Conservation (phyloP, 1,140 invertebrate genomes). For the Caerostris darwini region DNA sequence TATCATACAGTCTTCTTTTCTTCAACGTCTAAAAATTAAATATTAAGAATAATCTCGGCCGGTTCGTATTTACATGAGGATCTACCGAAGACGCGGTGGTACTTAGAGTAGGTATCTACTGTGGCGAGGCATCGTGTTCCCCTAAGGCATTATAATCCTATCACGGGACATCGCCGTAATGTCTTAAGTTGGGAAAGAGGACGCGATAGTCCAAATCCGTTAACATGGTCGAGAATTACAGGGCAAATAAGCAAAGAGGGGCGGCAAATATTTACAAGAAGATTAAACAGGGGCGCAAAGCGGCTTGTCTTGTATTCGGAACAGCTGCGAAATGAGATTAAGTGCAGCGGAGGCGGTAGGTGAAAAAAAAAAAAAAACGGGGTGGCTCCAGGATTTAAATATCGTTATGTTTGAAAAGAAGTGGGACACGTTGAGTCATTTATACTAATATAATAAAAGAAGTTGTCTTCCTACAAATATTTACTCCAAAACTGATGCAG, state of each 20-base stretch:
- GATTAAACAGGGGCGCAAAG: constrained; percentile 8
- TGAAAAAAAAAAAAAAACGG: neutral
- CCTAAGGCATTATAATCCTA: constrained; percentile 40
- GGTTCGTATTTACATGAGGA: no score
- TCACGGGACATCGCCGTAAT: constrained; percentile 33
- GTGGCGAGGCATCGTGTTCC: neutral
- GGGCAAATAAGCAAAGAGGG: constrained; percentile 27
- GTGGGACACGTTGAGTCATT: neutral
- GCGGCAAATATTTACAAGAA: constrained; percentile 64
- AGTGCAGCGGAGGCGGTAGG: neutral
- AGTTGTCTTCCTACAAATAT: neutral
- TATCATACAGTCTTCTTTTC: no score
- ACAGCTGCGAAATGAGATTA: constrained; percentile 44
- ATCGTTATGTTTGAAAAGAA: neutral
- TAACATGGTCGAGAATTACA: constrained; percentile 42
- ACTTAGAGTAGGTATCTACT: neutral
- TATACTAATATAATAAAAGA: constrained; percentile 10
- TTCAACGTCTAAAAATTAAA: no score
- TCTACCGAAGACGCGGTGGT: neutral
- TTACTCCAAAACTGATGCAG: neutral
- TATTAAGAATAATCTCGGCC: no score
- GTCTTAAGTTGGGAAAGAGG: constrained; percentile 38
- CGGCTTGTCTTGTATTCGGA: neutral
- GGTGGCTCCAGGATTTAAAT: neutral
- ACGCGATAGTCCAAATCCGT: constrained; percentile 51